Percentiles rank a stretch among this genome's conserved stretches.
Conservation (phyloP, 2,797 vertebrate species). For the Rhinichthys osculus region DNA sequence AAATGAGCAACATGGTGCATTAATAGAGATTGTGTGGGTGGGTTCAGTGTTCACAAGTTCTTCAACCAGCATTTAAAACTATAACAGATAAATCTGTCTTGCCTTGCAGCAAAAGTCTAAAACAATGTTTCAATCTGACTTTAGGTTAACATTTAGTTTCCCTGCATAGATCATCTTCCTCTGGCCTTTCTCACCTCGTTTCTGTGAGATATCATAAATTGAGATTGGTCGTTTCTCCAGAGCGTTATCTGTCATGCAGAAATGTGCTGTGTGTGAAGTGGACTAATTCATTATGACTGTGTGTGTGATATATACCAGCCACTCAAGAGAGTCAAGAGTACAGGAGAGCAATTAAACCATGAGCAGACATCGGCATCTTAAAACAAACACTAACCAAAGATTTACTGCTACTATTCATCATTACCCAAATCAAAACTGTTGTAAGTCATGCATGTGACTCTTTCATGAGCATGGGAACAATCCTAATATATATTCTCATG, state of each 20-base stretch:
- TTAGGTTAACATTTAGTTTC: background rate
- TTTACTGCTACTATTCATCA: constrained; percentile 37
- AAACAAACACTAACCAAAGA: constrained; percentile 52
- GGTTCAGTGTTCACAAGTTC: background rate
- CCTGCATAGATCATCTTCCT: background rate
- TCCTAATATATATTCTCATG: constrained; percentile 45
- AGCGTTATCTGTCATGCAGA: constrained; percentile 50
- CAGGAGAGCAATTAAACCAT: constrained; percentile 43
- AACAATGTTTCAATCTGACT: background rate
- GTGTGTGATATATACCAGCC: constrained; percentile 47
- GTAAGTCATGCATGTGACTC: constrained; percentile 45
- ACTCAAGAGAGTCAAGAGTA: constrained; percentile 44
- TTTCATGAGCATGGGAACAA: constrained; percentile 45
- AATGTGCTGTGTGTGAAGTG: constrained; percentile 45
- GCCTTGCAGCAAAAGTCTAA: background rate
- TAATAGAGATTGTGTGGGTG: background rate
- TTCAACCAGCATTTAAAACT: background rate
- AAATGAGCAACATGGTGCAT: background rate
- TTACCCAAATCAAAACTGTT: constrained; percentile 39
- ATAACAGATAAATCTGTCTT: background rate
- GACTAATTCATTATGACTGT: constrained; percentile 35
- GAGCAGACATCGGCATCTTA: constrained; percentile 46
- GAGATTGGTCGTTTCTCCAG: constrained; percentile 41
- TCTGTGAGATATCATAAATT: constrained; percentile 34
- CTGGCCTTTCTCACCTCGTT: constrained; percentile 3